These are phyloP conservation scores for Drosophila cognata DNA, from an alignment of 2,888 invertebrate genomes.

Conservation along the genomic window DNA sequence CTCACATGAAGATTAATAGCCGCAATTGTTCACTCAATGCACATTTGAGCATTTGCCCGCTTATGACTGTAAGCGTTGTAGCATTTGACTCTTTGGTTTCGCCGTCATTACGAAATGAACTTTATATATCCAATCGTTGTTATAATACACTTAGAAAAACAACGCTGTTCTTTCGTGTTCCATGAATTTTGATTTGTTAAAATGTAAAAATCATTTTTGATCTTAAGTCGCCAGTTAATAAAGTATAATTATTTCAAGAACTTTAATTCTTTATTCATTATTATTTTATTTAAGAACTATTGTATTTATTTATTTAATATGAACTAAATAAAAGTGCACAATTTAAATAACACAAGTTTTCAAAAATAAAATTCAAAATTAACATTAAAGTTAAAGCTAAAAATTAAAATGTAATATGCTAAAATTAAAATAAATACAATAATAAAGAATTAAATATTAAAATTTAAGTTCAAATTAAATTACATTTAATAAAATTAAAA, in stretches of 20 bases:
- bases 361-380: not conserved
- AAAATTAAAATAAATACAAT: not conserved
- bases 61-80: not conserved
- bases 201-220: not conserved
- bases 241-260: not conserved
- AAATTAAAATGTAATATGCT: not conserved
- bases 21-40: constrained; percentile 38
- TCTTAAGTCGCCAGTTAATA: not conserved
- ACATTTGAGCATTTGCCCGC: constrained; percentile 3
- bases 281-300: not conserved
- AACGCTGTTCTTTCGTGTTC: not conserved
- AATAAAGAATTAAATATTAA: not conserved
- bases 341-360: not conserved
- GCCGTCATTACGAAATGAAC: constrained; percentile 48
- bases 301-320: not conserved
- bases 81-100: constrained; percentile 16
- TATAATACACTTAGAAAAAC: not conserved
- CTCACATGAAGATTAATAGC: constrained; percentile 67
- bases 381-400: not conserved
- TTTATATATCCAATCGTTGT: constrained; percentile 37
- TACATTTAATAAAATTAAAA: not conserved
- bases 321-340: not conserved
- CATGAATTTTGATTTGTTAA: not conserved
- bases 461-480: not conserved
- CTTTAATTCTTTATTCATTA: not conserved